phyloP scores from a whole-genome alignment of 2,888 invertebrate species.

The Allolobophora icterica region DNA sequence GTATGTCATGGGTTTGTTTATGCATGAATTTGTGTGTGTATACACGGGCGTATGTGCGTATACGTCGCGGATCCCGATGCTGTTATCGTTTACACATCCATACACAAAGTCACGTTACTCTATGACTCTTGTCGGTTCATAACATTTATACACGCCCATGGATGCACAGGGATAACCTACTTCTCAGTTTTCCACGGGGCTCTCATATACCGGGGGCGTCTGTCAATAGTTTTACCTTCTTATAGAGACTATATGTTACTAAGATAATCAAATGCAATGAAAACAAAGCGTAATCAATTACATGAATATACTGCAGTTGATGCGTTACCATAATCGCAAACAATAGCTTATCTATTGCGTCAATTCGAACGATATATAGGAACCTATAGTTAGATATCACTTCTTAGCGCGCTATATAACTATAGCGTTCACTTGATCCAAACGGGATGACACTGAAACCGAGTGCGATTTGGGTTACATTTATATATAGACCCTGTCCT shows the following conservation, averaged over 20 bases:
- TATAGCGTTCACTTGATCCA: background rate
- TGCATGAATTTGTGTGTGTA: no score
- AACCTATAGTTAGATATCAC: no score
- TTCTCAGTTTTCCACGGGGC: background rate
- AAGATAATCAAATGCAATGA: background rate
- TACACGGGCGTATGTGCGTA: no score
- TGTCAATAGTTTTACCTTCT: background rate
- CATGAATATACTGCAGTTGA: background rate
- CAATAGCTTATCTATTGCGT: no score
- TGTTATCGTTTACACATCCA: background rate
- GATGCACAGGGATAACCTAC: background rate
- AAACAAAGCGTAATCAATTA: background rate
- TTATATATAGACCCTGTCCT: no score
- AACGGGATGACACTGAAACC: no score
- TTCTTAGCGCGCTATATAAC: background rate
- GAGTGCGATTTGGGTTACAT: no score
- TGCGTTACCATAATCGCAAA: no score
- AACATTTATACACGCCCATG: background rate
- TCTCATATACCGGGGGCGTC: no score
- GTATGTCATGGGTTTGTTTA: no score
- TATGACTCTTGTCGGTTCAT: background rate
- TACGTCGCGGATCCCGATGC: no score
- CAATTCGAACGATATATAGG: no score
- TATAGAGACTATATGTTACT: background rate
- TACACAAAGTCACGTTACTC: background rate